These are phyloP conservation scores for Phalacrocorax aristotelis DNA, from an alignment of 2,113 vertebrate species.

Conservation along the genomic window DNA sequence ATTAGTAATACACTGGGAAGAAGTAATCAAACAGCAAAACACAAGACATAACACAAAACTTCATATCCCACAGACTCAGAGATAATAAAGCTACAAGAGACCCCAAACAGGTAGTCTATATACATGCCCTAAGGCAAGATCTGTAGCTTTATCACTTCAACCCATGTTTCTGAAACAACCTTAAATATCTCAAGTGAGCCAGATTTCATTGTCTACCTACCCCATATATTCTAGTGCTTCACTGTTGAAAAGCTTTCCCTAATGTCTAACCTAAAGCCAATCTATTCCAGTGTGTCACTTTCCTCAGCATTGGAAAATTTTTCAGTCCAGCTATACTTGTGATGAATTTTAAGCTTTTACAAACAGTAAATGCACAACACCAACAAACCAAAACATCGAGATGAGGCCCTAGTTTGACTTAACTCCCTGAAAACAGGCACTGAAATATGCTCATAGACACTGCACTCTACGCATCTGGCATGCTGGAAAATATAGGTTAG, in stretches of 20 bases:
- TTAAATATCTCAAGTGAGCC: not conserved
- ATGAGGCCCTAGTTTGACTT: not conserved
- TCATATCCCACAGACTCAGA: not conserved
- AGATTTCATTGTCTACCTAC: not conserved
- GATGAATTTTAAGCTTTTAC: not conserved
- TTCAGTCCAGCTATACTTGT: not conserved
- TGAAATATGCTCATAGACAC: not conserved
- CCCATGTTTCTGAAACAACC: not conserved
- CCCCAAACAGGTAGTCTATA: not conserved
- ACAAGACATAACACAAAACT: not conserved
- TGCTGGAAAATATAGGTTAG: not conserved
- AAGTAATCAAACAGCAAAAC: not conserved
- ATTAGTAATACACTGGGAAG: not conserved
- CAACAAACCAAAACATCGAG: accelerated
- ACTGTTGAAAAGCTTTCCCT: not conserved
- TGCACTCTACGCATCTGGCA: not conserved
- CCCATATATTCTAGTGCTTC: not conserved
- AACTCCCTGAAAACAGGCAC: not conserved
- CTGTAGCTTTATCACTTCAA: not conserved
- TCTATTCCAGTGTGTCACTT: not conserved
- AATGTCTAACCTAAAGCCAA: not conserved
- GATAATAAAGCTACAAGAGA: not conserved
- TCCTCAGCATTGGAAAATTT: not conserved
- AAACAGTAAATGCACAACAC: not conserved
- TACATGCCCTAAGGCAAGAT: not conserved